Percentiles rank a stretch among this genome's conserved stretches.
These are phyloP conservation scores for Heterohyrax brucei DNA, from an alignment of 2,797 vertebrate species.

Conservation along the genomic window DNA sequence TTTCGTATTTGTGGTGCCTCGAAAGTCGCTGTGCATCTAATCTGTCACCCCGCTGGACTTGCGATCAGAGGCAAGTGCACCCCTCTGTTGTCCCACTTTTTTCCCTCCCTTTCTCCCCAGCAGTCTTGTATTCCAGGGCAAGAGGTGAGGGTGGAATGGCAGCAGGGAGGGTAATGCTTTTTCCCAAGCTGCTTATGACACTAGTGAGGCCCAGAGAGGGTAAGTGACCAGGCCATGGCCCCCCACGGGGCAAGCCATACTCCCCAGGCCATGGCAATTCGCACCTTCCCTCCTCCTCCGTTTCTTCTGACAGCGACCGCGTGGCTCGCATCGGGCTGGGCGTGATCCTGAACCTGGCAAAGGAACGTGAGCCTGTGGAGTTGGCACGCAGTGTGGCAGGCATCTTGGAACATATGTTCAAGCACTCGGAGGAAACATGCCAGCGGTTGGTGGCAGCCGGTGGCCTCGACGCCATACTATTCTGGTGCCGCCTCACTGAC, in stretches of 20 bases:
- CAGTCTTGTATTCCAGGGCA: neutral
- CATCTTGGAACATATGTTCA: constrained; percentile 99
- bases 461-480: constrained; percentile 96
- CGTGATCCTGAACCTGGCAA: constrained; percentile 96
- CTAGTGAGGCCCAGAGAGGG: neutral
- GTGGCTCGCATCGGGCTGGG: constrained; percentile 96
- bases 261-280: neutral
- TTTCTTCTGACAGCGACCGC: constrained; percentile 93
- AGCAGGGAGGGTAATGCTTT: neutral
- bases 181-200: neutral
- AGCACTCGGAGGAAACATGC: constrained; percentile 98
- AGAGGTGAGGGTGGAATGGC: neutral
- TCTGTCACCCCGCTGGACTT: no score
- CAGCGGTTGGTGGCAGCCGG: constrained; percentile 95
- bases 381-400: constrained; percentile 95
- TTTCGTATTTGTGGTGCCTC: no score
- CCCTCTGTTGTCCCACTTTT: no score
- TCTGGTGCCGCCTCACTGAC: constrained; percentile 97
- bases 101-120: no score
- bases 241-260: neutral
- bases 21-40: no score
- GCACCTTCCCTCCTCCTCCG: fast-evolving
- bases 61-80: no score
- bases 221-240: neutral
- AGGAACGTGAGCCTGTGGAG: constrained; percentile 94